A percentile compares a stretch with the other conserved stretches of the same genome.
Evolutionary conservation across 1,140 invertebrate genomes (phyloP).

Genomic region (Lamellibrachia luymesi): DNA sequence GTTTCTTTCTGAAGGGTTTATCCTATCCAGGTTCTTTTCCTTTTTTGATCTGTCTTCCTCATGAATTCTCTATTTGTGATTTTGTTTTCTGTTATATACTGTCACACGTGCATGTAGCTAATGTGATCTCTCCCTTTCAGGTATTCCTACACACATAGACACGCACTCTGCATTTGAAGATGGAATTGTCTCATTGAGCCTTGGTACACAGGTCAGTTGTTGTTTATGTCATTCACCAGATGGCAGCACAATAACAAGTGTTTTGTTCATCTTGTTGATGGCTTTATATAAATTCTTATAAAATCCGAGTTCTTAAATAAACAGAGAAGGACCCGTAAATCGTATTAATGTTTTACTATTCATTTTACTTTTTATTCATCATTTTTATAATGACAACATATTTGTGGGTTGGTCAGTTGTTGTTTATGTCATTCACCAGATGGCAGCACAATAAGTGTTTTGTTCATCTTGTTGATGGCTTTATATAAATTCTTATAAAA

Average conservation of each 20-base stretch:
- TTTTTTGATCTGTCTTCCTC: no score
- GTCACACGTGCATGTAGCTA: background rate
- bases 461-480: background rate
- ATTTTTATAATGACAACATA: background rate
- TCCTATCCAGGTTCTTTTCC: no score
- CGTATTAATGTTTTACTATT: no score
- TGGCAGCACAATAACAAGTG: background rate
- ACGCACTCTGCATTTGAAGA: conserved; percentile 90
- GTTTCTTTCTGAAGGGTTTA: no score
- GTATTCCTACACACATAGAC: conserved; percentile 93
- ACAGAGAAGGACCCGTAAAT: no score
- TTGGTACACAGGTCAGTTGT: conserved; percentile 69
- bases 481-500: no score
- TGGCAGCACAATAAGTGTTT: background rate
- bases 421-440: background rate
- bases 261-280: background rate
- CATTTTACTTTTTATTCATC: no score
- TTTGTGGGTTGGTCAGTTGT: conserved; percentile 39
- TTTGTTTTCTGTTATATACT: no score
- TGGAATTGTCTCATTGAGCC: conserved; percentile 82
- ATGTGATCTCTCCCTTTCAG: conserved; percentile 56
- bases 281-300: no score
- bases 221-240: background rate
- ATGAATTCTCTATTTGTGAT: no score
- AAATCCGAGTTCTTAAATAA: no score